Conservation (phyloP, 1,140 invertebrate genomes). For the Zaprionus taronus region DNA sequence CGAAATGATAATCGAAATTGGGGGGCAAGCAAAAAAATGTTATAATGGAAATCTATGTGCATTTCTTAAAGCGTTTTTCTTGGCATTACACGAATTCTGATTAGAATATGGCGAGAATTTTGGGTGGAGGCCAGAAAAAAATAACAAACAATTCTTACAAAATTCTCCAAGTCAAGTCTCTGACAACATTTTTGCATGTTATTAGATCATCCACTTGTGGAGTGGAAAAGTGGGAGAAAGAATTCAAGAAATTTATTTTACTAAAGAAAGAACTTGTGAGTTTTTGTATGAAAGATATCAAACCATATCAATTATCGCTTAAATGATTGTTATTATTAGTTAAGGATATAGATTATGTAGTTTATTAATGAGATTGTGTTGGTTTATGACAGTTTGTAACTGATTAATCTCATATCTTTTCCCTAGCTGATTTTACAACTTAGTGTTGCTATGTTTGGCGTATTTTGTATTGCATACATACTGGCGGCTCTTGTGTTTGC, state of each 20-base stretch:
- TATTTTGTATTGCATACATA: no score
- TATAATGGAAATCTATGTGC: conserved; percentile 40
- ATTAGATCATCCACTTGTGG: conserved; percentile 1
- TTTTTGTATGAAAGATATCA: neutral
- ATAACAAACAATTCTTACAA: neutral
- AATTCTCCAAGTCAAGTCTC: neutral
- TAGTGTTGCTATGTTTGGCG: no score
- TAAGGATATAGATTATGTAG: no score
- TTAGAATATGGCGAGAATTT: conserved; percentile 11
- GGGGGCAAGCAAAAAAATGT: conserved; percentile 13
- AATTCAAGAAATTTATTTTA: neutral
- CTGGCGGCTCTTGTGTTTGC: no score
- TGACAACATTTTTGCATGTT: conserved; percentile 3
- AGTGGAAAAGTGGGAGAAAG: neutral
- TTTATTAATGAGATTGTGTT: no score
- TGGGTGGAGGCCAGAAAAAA: neutral
- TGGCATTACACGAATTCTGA: conserved; percentile 21
- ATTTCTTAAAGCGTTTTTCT: conserved; percentile 12
- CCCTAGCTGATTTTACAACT: no score
- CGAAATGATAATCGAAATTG: conserved; percentile 31
- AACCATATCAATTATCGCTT: no score
- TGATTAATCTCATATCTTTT: no score
- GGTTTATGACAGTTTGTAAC: no score
- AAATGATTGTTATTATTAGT: no score
- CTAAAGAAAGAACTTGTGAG: neutral